Conservation (phyloP, 2,888 invertebrate genomes). For the Portevinia maculata region DNA sequence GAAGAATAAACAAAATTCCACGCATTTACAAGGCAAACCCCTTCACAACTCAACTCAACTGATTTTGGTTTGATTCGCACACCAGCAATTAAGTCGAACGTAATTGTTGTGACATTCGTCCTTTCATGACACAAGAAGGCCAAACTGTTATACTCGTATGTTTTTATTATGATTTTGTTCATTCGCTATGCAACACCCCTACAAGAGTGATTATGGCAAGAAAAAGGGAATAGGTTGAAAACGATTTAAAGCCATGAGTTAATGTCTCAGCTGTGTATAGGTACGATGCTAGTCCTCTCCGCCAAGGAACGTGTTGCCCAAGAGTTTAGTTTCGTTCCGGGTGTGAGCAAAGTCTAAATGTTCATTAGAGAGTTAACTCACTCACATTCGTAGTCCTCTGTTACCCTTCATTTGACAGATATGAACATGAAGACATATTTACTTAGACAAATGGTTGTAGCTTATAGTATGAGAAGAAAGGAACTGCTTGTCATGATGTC, state of each 20-base stretch:
- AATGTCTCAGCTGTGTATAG: slow-evolving; percentile 49
- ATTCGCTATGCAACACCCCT: slow-evolving; percentile 1
- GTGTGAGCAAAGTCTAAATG: slow-evolving; percentile 4
- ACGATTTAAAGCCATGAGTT: slow-evolving; percentile 54
- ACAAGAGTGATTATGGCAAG: slow-evolving; percentile 47
- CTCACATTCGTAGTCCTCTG: slow-evolving; percentile 2
- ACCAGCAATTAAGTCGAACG: background rate
- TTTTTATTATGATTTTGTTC: background rate
- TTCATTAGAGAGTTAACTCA: slow-evolving; percentile 18
- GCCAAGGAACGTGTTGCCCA: background rate
- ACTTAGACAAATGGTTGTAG: slow-evolving; percentile 4
- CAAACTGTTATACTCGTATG: background rate
- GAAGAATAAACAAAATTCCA: background rate
- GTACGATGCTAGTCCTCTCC: background rate
- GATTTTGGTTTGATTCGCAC: background rate
- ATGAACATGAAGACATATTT: slow-evolving; percentile 38
- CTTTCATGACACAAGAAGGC: background rate
- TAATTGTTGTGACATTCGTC: background rate
- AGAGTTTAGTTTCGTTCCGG: background rate
- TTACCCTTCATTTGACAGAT: slow-evolving; percentile 43
- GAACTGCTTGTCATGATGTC: slow-evolving; percentile 35
- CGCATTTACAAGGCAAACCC: slow-evolving; percentile 15
- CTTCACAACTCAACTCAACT: background rate
- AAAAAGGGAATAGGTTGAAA: slow-evolving; percentile 46
- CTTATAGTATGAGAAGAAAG: slow-evolving; percentile 1